Conservation (phyloP, 2,888 invertebrate genomes). For the Galerucella calmariensis region DNA sequence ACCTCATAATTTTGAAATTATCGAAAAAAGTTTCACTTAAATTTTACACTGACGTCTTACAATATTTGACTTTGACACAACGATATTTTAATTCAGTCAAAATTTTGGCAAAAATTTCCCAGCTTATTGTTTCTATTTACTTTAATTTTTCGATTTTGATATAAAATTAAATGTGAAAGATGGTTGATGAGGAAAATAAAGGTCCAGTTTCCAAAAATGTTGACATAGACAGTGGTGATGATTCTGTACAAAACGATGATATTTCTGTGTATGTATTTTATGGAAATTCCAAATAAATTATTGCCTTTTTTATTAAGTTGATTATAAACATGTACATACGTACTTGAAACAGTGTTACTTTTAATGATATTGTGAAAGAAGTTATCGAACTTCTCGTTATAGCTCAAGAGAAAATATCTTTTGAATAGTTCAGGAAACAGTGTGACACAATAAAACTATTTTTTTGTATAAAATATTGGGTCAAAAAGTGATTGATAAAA, state of each 20-base stretch:
- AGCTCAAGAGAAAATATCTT: no score
- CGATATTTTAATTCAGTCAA: background rate
- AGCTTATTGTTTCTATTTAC: background rate
- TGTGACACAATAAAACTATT: no score
- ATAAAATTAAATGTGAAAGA: slow-evolving; percentile 6
- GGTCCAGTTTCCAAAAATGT: background rate
- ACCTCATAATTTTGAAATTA: slow-evolving; percentile 33
- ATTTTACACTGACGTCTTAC: slow-evolving; percentile 22
- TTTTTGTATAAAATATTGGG: no score
- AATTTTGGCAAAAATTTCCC: background rate
- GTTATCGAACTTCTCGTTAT: no score
- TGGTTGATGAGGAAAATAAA: background rate
- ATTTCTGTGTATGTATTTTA: background rate
- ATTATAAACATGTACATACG: no score
- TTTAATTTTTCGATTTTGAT: background rate
- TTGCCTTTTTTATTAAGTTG: no score
- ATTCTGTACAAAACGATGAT: background rate
- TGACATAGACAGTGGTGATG: background rate
- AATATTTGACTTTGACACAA: background rate
- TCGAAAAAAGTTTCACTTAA: slow-evolving; percentile 30
- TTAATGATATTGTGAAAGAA: no score
- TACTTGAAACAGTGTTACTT: no score
- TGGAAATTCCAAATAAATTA: background rate
- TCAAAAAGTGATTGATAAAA: no score
- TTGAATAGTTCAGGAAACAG: no score